These are phyloP conservation scores for Epistrophe eligans DNA, from an alignment of 2,888 invertebrate species.

Conservation along the genomic window DNA sequence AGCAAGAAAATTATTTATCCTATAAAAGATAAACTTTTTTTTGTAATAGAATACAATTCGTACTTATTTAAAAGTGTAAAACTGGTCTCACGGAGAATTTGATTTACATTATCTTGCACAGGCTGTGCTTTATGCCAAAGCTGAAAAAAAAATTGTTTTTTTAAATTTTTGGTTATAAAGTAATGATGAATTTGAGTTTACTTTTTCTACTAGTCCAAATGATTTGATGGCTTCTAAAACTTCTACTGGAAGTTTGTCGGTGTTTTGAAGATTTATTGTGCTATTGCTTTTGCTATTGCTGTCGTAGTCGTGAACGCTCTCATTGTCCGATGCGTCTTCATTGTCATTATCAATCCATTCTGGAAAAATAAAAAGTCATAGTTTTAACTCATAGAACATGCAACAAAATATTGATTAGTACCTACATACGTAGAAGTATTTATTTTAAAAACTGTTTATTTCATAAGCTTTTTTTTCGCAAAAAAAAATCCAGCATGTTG, in stretches of 20 bases:
- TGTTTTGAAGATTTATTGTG: slow-evolving; percentile 78
- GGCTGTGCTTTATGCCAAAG: slow-evolving; percentile 81
- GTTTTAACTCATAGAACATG: neutral
- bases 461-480: too few relatives aligned
- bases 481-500: too few relatives aligned
- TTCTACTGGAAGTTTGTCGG: slow-evolving; percentile 86
- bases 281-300: slow-evolving; percentile 76
- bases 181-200: slow-evolving; percentile 80
- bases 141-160: slow-evolving; percentile 60
- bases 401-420: neutral
- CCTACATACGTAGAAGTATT: too few relatives aligned
- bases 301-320: slow-evolving; percentile 83
- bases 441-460: too few relatives aligned
- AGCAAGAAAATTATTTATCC: slow-evolving; percentile 66
- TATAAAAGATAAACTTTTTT: neutral
- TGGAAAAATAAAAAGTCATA: neutral
- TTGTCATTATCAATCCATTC: slow-evolving; percentile 84
- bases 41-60: neutral
- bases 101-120: slow-evolving; percentile 85
- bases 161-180: neutral
- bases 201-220: slow-evolving; percentile 86
- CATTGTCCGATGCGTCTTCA: slow-evolving; percentile 84
- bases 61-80: slow-evolving; percentile 85
- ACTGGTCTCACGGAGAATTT: slow-evolving; percentile 85
- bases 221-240: slow-evolving; percentile 87